Base-by-base conservation (phyloP, 2,888 invertebrate genomes). In the Brachylomia viminalis region DNA sequence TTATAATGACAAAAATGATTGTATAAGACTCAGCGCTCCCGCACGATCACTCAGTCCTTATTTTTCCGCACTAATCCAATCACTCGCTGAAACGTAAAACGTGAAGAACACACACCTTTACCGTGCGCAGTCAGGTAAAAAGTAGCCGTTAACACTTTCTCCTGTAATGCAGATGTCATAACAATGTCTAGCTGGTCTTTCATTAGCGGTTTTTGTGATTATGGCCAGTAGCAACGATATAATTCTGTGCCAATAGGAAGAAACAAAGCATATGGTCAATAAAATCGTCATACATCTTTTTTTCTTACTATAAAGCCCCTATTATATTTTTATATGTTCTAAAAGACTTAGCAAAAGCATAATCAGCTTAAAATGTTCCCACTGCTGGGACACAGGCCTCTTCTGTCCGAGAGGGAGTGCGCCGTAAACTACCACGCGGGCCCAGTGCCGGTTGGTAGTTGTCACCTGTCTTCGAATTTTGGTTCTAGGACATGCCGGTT, bases 71-170 rank as follows among this genome's bases (percentile, higher is more conserved):
- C 27, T 82, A 79, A 78, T 65, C 76, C 75, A 75, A 74, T 73
- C 62, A 65, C 27, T 56, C 15, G 47, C 85, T 83, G 85, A 85
- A 81, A 81, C 65, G 72, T 73, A 75, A 77, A 81, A 77, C 70
- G 54, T 78, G 72, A 71, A 76, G 69, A 76, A 72, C 73, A 62
- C 38, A 52, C 58, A 61, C 54, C 56, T 56, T 74, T 73, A 61
- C 75, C 52, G 61, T 47, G 75, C 56, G 68, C 73, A 64, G 65
- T 75, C 86, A 72, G 54, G 72, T 85, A 81, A 72, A 69, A 68
- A 83, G 45, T 59, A 66, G 56, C 52, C 27, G 58, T 72, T n/a
- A 74, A 54, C 33, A 77, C 86, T 86, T 86, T 83, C 80, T 83
- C 83, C n/a, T 69, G 20, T 70, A 72, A 75, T 70, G 49, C 64